Conservation (phyloP, 2,888 invertebrate genomes). For the Lithophane semibrunnea region DNA sequence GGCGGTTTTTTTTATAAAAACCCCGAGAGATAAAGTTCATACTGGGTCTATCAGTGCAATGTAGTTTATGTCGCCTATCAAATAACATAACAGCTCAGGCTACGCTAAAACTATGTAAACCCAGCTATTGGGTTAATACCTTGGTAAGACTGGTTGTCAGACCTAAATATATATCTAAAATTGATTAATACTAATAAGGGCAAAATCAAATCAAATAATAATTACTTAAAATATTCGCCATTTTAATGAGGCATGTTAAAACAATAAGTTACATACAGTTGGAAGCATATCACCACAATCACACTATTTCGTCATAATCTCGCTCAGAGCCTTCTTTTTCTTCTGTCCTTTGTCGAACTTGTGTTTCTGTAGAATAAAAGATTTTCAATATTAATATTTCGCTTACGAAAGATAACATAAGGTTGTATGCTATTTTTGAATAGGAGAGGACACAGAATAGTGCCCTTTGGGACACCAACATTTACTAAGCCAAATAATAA, state of each 20-base stretch:
- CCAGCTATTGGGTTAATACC: background rate
- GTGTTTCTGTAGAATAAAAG: constrained; percentile 82
- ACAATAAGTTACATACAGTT: constrained; percentile 67
- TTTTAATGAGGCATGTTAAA: constrained; percentile 62
- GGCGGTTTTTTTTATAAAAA: background rate
- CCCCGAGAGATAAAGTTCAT: background rate
- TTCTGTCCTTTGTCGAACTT: constrained; percentile 87
- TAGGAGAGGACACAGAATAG: constrained; percentile 6
- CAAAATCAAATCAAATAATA: background rate
- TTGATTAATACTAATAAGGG: background rate
- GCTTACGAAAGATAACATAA: background rate
- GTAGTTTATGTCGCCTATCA: background rate
- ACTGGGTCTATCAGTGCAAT: background rate
- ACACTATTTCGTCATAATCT: constrained; percentile 85
- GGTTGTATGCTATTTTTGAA: background rate
- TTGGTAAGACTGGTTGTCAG: background rate
- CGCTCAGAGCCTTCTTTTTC: constrained; percentile 89
- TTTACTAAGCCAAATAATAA: background rate
- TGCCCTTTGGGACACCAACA: constrained; percentile 18
- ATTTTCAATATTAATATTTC: background rate
- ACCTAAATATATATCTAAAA: too few relatives aligned
- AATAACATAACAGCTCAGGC: background rate
- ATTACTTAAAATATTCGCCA: constrained; percentile 44
- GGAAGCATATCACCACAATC: constrained; percentile 46
- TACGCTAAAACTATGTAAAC: background rate